These are phyloP conservation scores for Amphipoea lucens DNA, from an alignment of 2,888 invertebrate species.

Conservation along the genomic window DNA sequence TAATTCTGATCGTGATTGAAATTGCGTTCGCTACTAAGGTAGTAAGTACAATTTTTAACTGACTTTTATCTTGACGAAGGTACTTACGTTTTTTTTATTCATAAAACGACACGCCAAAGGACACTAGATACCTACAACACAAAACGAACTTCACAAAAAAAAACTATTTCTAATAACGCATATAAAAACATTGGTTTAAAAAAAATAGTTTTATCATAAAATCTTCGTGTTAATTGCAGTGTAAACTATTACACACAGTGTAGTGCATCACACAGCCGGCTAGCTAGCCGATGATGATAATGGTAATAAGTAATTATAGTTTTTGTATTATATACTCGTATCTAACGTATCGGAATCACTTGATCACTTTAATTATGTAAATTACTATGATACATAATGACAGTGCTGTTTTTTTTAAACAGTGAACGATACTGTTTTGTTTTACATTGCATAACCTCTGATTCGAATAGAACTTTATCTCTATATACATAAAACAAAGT, in stretches of 20 bases:
- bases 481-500: too few relatives aligned
- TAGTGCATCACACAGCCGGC: neutral
- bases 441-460: neutral
- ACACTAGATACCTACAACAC: neutral
- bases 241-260: neutral
- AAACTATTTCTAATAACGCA: conserved; percentile 24
- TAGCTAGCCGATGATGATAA: conserved; percentile 11
- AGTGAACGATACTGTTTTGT: conserved; percentile 1
- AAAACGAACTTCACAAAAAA: conserved; percentile 45
- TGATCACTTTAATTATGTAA: neutral
- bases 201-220: neutral
- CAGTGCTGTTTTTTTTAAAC: conserved; percentile 9
- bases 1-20: too few relatives aligned
- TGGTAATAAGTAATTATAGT: conserved; percentile 13
- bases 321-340: conserved; percentile 28
- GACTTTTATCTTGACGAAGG: neutral
- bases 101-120: neutral
- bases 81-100: neutral
- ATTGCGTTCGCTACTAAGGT: too few relatives aligned
- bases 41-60: neutral
- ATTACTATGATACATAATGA: conserved; percentile 28
- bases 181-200: too few relatives aligned
- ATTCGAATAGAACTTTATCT: neutral
- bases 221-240: too few relatives aligned
- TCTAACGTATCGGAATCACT: conserved; percentile 22